Conservation (phyloP, 2,888 invertebrate genomes). For the Stenchaetothrips biformis region DNA sequence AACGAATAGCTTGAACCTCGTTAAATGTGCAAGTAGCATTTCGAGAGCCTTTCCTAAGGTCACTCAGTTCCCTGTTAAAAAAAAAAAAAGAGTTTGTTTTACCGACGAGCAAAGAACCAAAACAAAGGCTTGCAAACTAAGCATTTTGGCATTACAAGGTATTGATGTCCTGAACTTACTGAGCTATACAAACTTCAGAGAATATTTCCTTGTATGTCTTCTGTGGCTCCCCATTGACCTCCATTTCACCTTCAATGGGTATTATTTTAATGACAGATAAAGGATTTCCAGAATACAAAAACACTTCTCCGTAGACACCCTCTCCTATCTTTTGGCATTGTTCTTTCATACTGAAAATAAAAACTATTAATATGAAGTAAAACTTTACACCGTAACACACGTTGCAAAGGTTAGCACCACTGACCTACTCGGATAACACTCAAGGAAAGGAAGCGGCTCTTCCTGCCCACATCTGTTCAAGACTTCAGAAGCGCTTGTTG, state of each 20-base stretch:
- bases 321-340: conserved; percentile 81
- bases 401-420: neutral
- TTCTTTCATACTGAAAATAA: conserved; percentile 29
- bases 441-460: neutral
- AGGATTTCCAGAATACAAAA: conserved; percentile 49
- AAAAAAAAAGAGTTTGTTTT: conserved; percentile 33
- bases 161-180: conserved; percentile 54
- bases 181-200: conserved; percentile 85
- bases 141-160: too few relatives aligned
- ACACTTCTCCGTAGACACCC: conserved; percentile 94
- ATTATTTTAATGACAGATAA: conserved; percentile 77
- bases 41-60: conserved; percentile 58
- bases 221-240: conserved; percentile 83
- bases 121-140: neutral
- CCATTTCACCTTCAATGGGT: conserved; percentile 77
- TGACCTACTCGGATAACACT: neutral
- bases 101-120: neutral
- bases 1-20: conserved; percentile 61
- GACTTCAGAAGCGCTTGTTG: neutral
- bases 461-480: neutral
- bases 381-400: too few relatives aligned
- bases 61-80: conserved; percentile 68
- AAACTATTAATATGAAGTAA: neutral
- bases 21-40: conserved; percentile 61
- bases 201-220: conserved; percentile 83